Conservation (phyloP, 2,797 vertebrate species). For the Salarias fasciatus region DNA sequence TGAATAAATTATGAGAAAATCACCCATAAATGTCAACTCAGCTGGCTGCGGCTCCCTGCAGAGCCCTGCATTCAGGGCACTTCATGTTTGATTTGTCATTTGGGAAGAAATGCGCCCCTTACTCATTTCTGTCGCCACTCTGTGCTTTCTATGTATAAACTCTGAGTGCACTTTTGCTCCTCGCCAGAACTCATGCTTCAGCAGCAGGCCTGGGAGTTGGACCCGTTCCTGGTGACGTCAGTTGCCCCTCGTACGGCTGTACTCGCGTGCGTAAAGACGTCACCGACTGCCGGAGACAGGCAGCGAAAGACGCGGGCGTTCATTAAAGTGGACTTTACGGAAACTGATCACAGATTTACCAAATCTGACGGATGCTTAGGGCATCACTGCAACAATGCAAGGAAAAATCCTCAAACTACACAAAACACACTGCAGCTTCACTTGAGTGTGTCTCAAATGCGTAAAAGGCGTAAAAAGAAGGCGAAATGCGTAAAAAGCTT, state of each 20-base stretch:
- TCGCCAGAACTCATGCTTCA: slow-evolving; percentile 48
- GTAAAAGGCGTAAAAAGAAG: no score
- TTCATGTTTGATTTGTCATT: slow-evolving; percentile 29
- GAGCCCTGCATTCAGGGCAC: slow-evolving; percentile 6
- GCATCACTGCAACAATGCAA: no score
- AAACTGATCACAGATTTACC: no score
- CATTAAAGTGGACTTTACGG: no score
- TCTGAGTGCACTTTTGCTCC: slow-evolving; percentile 41
- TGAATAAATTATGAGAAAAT: slow-evolving; percentile 25
- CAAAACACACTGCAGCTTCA: not conserved
- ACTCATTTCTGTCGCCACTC: slow-evolving; percentile 18
- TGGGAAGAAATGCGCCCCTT: slow-evolving; percentile 15
- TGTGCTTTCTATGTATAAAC: slow-evolving; percentile 30
- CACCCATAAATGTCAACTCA: slow-evolving; percentile 38
- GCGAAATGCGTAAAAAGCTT: no score
- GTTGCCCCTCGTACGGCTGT: slow-evolving; percentile 41
- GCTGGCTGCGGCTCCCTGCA: slow-evolving; percentile 29
- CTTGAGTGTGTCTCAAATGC: not conserved
- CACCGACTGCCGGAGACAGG: slow-evolving; percentile 52
- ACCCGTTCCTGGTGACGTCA: slow-evolving; percentile 70
- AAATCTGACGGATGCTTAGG: no score
- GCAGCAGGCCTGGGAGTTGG: slow-evolving; percentile 57
- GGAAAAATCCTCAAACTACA: no score
- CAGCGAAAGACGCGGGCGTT: not conserved
- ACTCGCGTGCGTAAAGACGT: slow-evolving; percentile 76